Conservation (phyloP, 2,797 vertebrate genomes). For the Poeciliopsis paucimaculata region DNA sequence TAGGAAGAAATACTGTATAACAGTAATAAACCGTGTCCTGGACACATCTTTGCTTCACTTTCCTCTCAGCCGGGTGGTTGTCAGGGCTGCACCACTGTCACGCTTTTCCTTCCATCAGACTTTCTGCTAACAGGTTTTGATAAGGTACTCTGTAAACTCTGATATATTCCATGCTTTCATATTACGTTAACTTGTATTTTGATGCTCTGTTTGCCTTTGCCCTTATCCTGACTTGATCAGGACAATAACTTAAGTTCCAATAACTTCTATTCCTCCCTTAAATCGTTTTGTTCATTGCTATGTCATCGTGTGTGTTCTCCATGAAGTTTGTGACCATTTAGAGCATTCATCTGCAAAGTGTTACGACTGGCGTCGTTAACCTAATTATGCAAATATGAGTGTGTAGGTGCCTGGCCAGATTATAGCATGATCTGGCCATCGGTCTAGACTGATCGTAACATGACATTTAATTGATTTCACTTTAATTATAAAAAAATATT, state of each 20-base stretch:
- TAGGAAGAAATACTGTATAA: neutral
- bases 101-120: neutral
- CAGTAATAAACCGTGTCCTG: neutral
- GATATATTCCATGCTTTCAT: neutral
- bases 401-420: no score
- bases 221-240: neutral
- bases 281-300: neutral
- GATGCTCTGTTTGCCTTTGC: neutral
- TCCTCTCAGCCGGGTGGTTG: neutral
- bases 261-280: neutral
- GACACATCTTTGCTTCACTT: neutral
- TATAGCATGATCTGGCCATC: no score
- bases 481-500: no score
- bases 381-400: no score
- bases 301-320: no score
- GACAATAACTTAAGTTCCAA: no score
- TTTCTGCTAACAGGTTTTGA: neutral
- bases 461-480: no score
- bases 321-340: no score
- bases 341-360: neutral
- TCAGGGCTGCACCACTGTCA: neutral
- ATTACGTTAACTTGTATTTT: neutral
- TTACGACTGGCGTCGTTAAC: no score
- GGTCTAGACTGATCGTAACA: no score
- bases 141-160: neutral